A percentile compares a stretch with the other conserved stretches of the same genome.
Conservation (phyloP, 2,113 vertebrate species). For the Loxodonta africana region DNA sequence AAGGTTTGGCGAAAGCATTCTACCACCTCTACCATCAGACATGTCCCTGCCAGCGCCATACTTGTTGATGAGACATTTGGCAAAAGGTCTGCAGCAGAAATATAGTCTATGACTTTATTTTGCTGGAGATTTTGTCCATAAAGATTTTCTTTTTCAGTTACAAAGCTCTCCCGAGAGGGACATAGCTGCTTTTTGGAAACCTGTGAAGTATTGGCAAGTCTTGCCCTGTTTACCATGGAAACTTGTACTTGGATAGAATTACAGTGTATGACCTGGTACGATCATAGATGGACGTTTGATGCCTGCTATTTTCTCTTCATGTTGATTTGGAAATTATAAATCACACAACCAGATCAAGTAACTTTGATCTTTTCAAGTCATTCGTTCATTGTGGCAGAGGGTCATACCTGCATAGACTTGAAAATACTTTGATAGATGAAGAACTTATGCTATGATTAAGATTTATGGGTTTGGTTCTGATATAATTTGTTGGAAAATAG, state of each 20-base stretch:
- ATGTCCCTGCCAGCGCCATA: neutral
- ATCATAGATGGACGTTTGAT: slow-evolving; percentile 67
- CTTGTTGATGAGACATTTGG: slow-evolving; percentile 77
- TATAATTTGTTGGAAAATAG: slow-evolving; percentile 59
- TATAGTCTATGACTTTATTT: slow-evolving; percentile 69
- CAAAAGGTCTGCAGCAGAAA: slow-evolving; percentile 58
- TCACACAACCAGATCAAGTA: slow-evolving; percentile 69
- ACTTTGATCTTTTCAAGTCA: slow-evolving; percentile 64
- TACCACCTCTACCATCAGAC: slow-evolving; percentile 37
- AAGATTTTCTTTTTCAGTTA: slow-evolving; percentile 82
- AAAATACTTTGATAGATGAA: slow-evolving; percentile 62
- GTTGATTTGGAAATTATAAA: slow-evolving; percentile 76
- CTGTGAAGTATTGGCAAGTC: slow-evolving; percentile 76
- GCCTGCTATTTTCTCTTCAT: slow-evolving; percentile 73
- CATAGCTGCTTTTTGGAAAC: slow-evolving; percentile 79
- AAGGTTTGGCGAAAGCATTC: slow-evolving; percentile 50
- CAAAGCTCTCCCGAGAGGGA: slow-evolving; percentile 77
- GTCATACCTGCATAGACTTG: slow-evolving; percentile 50
- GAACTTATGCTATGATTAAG: slow-evolving; percentile 12
- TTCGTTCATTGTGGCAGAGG: neutral
- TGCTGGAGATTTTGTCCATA: slow-evolving; percentile 71
- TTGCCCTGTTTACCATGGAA: slow-evolving; percentile 82
- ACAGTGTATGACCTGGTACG: slow-evolving; percentile 75
- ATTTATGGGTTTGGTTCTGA: slow-evolving; percentile 53
- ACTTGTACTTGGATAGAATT: slow-evolving; percentile 79